Conservation (phyloP, 1,140 invertebrate genomes). For the Drosophila sucinea region DNA sequence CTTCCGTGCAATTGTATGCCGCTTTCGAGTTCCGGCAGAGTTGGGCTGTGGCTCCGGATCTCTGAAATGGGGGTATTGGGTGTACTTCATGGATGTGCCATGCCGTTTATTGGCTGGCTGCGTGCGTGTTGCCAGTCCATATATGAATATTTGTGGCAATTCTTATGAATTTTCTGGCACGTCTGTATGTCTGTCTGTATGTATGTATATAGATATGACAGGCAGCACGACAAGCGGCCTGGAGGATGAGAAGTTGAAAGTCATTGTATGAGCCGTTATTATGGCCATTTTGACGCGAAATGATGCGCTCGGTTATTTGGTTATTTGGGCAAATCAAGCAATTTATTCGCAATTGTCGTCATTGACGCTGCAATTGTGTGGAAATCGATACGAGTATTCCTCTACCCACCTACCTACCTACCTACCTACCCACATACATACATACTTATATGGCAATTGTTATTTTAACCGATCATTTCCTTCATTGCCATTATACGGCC, state of each 20-base stretch:
- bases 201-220: slow-evolving; percentile 31
- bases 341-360: slow-evolving; percentile 79
- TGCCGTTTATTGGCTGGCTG: slow-evolving; percentile 72
- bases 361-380: slow-evolving; percentile 72
- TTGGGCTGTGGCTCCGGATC: slow-evolving; percentile 33
- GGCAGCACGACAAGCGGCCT: slow-evolving; percentile 37
- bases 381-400: slow-evolving; percentile 65
- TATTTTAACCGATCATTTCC: slow-evolving; percentile 81
- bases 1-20: slow-evolving; percentile 77
- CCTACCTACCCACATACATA: background rate
- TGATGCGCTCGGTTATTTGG: slow-evolving; percentile 77
- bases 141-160: slow-evolving; percentile 80
- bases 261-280: slow-evolving; percentile 72
- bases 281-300: slow-evolving; percentile 73
- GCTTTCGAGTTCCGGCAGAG: slow-evolving; percentile 57
- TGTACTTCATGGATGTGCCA: slow-evolving; percentile 17
- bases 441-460: slow-evolving; percentile 42
- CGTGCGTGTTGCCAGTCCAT: slow-evolving; percentile 74
- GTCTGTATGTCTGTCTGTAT: slow-evolving; percentile 23
- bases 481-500: slow-evolving; percentile 60
- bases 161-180: slow-evolving; percentile 77
- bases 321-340: slow-evolving; percentile 79
- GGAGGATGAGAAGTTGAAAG: slow-evolving; percentile 29
- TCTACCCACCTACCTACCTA: background rate
- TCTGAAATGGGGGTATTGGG: slow-evolving; percentile 13